phyloP scores from a whole-genome alignment of 2,113 vertebrate genomes.

The Pygathrix nemaeus region DNA sequence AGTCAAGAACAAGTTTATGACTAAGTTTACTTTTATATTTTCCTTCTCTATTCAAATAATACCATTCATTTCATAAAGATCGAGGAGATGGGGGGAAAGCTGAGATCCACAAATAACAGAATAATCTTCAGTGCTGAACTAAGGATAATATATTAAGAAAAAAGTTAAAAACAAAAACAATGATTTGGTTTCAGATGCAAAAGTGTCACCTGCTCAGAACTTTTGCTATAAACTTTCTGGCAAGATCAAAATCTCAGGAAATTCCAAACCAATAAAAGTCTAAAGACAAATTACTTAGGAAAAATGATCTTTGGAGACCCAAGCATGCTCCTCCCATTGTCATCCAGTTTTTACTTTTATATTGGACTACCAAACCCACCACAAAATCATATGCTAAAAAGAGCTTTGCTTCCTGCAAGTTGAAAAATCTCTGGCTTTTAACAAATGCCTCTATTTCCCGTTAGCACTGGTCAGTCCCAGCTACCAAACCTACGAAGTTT shows the following conservation, averaged over 20 bases:
- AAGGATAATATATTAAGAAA: not conserved
- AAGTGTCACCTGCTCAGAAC: slow-evolving; percentile 44
- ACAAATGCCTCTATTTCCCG: slow-evolving; percentile 68
- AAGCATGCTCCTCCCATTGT: not conserved
- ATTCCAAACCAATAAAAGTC: slow-evolving; percentile 68
- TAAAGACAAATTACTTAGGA: slow-evolving; percentile 42
- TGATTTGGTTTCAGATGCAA: not conserved
- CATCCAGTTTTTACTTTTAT: not conserved
- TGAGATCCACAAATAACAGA: not conserved
- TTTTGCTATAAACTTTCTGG: slow-evolving; percentile 16
- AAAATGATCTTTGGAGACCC: slow-evolving; percentile 43
- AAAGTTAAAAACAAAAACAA: not conserved
- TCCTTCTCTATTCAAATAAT: not conserved
- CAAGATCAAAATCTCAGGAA: slow-evolving; percentile 71
- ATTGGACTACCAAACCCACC: not conserved
- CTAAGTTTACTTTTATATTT: not conserved
- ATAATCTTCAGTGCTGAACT: not conserved
- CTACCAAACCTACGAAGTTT: slow-evolving; percentile 44
- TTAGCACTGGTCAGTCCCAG: not conserved
- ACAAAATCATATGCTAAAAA: slow-evolving; percentile 47
- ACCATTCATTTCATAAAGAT: not conserved
- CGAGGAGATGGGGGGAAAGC: not conserved
- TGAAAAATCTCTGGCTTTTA: slow-evolving; percentile 64
- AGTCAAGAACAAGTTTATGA: not conserved
- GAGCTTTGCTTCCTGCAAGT: slow-evolving; percentile 55